Base-by-base conservation (phyloP, 2,888 invertebrate species). In the Coecobrya sp. region DNA sequence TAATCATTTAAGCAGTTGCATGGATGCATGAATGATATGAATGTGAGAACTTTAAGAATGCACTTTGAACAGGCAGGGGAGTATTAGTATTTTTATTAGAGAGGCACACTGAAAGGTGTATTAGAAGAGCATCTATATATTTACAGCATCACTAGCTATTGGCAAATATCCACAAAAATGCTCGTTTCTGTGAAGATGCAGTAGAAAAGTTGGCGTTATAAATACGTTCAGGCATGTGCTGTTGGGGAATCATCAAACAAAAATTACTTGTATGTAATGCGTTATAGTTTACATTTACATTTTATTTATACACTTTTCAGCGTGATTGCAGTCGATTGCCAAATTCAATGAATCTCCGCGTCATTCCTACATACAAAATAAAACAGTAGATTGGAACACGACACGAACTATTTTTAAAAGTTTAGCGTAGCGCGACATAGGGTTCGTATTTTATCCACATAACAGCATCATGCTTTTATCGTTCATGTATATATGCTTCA, bases 1-100 rank as follows among this genome's bases (percentile, higher is more conserved):
- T 76, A 45, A 22, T 30, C 19, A 22, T 10, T 84, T 70, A 55
- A 52, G 81, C 42, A 68, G 36, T 49, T 88, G 88, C 88, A 88
- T 88, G 68, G 81, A 65, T 88, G 88, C 88, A 88, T 81, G 81
- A 81, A 65, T 88, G 88, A 81, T 81, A 88, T 81, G 81, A 81
- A 65, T 88, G 88, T 88, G 88, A 81, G 81, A 88, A 81, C 45
- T 87, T 22, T 70, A 36, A 87, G 49, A 87, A 76, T 87, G 87
- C 87, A 87, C 73, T 87, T 79, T 36, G 25, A 59, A 65, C 36
- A 49, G 73, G 70, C 36, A 36, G 36, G 73, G 19, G 42, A 73
- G 73, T 45, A 73, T 73, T 45, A 73, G 73, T 45, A 73, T 73
- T 45, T 73, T 73, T 73, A 73, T 73, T 73, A 22, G 1, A 25